phyloP scores from a whole-genome alignment of 2,113 vertebrate genomes.

The Heterotilapia buettikoferi region DNA sequence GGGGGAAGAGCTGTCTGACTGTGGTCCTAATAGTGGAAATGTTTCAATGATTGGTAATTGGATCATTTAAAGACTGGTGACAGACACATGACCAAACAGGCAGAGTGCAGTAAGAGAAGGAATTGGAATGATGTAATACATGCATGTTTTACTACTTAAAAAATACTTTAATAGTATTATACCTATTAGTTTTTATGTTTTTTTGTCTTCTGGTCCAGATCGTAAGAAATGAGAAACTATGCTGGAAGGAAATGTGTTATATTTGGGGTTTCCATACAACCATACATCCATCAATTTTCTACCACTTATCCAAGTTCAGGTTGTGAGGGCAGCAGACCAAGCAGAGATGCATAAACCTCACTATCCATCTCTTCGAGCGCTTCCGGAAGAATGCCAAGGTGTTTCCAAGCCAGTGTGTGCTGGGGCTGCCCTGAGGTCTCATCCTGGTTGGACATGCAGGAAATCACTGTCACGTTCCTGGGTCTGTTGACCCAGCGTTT shows the following conservation, averaged over 20 bases:
- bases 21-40: slow-evolving; percentile 25
- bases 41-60: slow-evolving; percentile 20
- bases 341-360: not conserved
- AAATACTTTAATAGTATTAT: not conserved
- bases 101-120: not conserved
- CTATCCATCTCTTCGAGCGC: not conserved
- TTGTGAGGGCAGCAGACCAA: not conserved
- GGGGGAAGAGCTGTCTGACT: not conserved
- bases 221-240: not conserved
- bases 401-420: not conserved
- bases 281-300: not conserved
- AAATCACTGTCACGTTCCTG: not conserved
- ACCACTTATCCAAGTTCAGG: not conserved
- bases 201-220: not conserved
- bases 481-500: too few species aligned
- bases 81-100: not conserved
- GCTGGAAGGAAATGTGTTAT: not conserved
- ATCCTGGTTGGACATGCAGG: not conserved
- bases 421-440: not conserved
- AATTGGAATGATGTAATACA: not conserved
- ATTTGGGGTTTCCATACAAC: not conserved
- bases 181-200: not conserved
- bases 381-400: not conserved
- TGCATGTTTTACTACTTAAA: not conserved
- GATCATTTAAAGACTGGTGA: slow-evolving; percentile 43